These are phyloP conservation scores for Lymantria dispar DNA, from an alignment of 2,888 invertebrate genomes.

Conservation along the genomic window DNA sequence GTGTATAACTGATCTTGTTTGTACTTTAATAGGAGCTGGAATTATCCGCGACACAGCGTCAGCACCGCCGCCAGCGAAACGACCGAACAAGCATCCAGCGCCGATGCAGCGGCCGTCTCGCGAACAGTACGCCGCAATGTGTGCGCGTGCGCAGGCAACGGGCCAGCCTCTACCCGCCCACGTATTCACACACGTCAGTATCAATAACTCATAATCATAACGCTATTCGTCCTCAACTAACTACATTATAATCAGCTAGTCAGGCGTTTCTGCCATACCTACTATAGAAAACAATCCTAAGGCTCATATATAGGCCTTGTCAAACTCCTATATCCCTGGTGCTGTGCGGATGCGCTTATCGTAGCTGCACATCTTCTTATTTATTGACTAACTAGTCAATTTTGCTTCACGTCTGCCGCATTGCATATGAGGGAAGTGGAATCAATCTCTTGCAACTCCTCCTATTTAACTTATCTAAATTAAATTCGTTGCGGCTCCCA, in stretches of 20 bases:
- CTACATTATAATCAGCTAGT: neutral
- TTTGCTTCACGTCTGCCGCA: too few relatives aligned
- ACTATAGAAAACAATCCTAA: too few relatives aligned
- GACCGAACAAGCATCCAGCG: constrained; percentile 90
- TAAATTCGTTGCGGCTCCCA: too few relatives aligned
- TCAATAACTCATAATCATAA: neutral
- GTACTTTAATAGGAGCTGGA: neutral
- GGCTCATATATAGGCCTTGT: too few relatives aligned
- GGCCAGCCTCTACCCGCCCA: constrained; percentile 87
- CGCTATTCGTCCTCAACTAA: neutral
- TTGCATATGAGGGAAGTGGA: too few relatives aligned
- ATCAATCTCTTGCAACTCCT: too few relatives aligned
- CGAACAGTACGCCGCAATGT: constrained; percentile 88
- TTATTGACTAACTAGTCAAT: too few relatives aligned
- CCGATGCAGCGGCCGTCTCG: constrained; percentile 86
- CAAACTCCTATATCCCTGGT: too few relatives aligned
- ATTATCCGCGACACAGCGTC: constrained; percentile 48
- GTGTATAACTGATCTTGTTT: neutral
- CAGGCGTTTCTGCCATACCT: too few relatives aligned
- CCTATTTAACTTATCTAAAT: too few relatives aligned
- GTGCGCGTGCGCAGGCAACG: constrained; percentile 85
- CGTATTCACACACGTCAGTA: constrained; percentile 82
- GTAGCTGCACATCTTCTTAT: too few relatives aligned
- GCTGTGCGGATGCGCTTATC: too few relatives aligned
- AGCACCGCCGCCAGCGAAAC: constrained; percentile 88